Evolutionary conservation across 2,113 vertebrate species (phyloP), one percentile per base, ranked within the genome.

Genomic region (Prolemur simus): DNA sequence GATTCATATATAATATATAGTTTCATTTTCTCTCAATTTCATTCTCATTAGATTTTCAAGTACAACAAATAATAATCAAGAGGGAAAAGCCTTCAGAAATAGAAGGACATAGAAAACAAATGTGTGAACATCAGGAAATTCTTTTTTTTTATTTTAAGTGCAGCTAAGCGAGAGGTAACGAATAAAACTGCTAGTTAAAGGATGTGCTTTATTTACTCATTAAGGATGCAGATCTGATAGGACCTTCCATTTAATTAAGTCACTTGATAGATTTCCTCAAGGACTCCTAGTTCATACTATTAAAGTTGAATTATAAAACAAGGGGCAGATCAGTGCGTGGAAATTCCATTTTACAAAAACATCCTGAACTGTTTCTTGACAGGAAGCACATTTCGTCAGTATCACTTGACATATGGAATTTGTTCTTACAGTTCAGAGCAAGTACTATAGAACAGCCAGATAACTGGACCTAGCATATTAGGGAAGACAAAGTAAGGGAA

Each of bases 261-360:
- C 1, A 39, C 66, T 87, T 27, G 37, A 10, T 32, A 82, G 37
- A 81, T 84, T 85, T 85, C 4, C 34, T 91, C 64, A 92, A 71
- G 94, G 63, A 66, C 58, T 91, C 11, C 49, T 76, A 49, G 3
- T 18, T 89, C 47, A 49, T 78, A 64, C 58, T 8, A 56, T 76
- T 90, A 92, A 94, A 52, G 66, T 1, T 85, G 47, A 87, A 64
- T 94, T 87, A 73, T 81, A 93, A 82, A 93, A 45, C 15, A 81
- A 81, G 25, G 1, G 17, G 0, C 18, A 69, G 27, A 69, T 71
- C 39, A 78, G 7, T 58, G 27, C 64, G 4, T 58, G 7, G 21
- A 78, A 93, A 66, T 37, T 42, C 4, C 56, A 52, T 20, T 34
- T 69, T 83, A 71, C 39, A 63, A 42, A 68, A 94, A 63, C 78